A percentile compares a stretch with the other conserved stretches of the same genome.
Evolutionary conservation across 2,113 vertebrate genomes (phyloP).

Genomic region (Eublepharis macularius): DNA sequence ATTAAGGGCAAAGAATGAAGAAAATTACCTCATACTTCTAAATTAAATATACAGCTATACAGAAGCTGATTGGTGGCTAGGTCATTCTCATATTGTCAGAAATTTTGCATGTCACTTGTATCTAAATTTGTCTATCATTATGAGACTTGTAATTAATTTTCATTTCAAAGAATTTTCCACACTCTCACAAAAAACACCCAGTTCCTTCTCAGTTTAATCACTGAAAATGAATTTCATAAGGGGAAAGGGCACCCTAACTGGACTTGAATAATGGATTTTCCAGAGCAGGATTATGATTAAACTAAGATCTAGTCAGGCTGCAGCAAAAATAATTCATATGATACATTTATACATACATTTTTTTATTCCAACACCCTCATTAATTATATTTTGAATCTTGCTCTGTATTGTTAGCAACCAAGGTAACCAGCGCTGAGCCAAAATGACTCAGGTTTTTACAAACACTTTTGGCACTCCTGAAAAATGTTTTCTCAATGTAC

Average conservation of each 20-base stretch:
- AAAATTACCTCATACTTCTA: constrained; percentile 15
- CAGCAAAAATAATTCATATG: background rate
- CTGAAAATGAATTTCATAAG: background rate
- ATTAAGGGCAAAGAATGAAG: constrained; percentile 42
- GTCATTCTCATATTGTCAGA: constrained; percentile 38
- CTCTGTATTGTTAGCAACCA: background rate
- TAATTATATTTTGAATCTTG: background rate
- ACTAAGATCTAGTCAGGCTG: background rate
- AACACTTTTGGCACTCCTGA: background rate
- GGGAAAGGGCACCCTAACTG: background rate
- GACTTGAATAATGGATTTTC: constrained; percentile 4
- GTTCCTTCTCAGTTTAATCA: background rate
- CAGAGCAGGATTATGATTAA: background rate
- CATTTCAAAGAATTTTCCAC: background rate
- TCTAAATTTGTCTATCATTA: background rate
- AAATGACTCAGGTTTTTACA: background rate
- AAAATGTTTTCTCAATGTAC: too few species aligned
- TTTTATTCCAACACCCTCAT: background rate
- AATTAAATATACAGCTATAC: constrained; percentile 44
- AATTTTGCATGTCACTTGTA: constrained; percentile 31
- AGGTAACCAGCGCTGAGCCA: background rate
- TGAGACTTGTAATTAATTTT: background rate
- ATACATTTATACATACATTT: background rate
- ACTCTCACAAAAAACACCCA: background rate
- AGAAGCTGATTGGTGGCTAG: constrained; percentile 26